Percentiles rank a stretch among this genome's conserved stretches.
Conservation (phyloP, 2,113 vertebrate species). For the Halichoerus grypus region DNA sequence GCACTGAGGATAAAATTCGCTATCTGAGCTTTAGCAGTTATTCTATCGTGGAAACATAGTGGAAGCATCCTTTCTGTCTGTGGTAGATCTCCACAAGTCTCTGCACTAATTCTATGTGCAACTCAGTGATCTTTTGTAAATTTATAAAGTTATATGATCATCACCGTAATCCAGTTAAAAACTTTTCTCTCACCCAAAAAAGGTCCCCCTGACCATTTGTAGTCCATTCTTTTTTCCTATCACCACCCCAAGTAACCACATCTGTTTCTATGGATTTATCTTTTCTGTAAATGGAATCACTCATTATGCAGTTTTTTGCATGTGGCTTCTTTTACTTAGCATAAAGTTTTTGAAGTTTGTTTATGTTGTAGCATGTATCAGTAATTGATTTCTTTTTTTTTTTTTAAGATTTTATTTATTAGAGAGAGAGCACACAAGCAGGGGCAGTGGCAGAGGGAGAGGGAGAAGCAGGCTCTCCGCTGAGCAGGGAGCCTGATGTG, state of each 20-base stretch:
- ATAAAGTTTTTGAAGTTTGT: background rate
- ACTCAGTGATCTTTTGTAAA: background rate
- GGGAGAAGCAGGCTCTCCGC: background rate
- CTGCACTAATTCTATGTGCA: background rate
- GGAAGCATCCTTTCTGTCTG: background rate
- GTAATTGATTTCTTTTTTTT: background rate
- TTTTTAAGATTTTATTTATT: background rate
- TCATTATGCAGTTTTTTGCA: background rate
- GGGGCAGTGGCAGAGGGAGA: background rate
- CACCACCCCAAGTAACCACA: background rate
- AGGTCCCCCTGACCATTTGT: background rate
- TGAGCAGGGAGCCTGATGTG: no score
- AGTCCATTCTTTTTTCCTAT: background rate
- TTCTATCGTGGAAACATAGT: background rate
- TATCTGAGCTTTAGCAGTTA: background rate
- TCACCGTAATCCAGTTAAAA: background rate
- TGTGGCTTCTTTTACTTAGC: slow-evolving; percentile 35
- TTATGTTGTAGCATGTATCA: background rate
- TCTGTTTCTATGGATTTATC: background rate
- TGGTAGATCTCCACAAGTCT: background rate
- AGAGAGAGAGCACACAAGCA: background rate
- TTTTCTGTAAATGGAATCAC: background rate
- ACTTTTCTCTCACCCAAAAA: background rate
- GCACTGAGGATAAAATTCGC: background rate
- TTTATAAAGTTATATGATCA: background rate